Evolutionary conservation across 1,140 invertebrate genomes (phyloP).

Genomic region (Glossosoma conforme): DNA sequence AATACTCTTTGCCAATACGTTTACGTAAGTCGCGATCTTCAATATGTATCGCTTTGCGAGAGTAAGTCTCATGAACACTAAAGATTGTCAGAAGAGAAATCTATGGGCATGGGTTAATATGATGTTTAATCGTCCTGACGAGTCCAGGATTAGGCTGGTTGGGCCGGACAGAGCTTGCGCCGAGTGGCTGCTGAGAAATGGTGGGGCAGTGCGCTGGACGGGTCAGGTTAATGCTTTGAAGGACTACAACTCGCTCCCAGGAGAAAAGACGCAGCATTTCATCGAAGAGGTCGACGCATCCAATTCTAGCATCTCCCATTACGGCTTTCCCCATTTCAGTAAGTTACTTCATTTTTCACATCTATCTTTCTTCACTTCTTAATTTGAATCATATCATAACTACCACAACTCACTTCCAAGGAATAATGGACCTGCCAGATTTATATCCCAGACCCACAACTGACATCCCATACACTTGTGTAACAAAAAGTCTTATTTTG

Average conservation of each 20-base stretch:
- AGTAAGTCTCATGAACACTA: no score
- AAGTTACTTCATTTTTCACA: no score
- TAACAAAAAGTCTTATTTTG: no score
- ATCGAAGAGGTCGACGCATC: slow-evolving; percentile 72
- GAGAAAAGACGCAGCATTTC: slow-evolving; percentile 31
- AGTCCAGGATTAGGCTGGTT: slow-evolving; percentile 61
- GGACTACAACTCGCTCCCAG: slow-evolving; percentile 69
- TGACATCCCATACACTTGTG: no score
- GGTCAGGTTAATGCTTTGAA: slow-evolving; percentile 46
- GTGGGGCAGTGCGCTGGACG: slow-evolving; percentile 68
- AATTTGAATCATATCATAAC: background rate
- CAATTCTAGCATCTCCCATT: slow-evolving; percentile 68
- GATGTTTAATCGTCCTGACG: slow-evolving; percentile 61
- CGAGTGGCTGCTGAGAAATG: slow-evolving; percentile 83
- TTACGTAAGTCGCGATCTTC: no score
- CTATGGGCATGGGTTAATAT: slow-evolving; percentile 53
- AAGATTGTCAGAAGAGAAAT: slow-evolving; percentile 24
- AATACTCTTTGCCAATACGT: no score
- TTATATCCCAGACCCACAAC: no score
- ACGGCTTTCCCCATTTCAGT: slow-evolving; percentile 77
- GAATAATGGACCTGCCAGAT: no score
- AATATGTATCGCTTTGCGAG: no score
- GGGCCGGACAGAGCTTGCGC: slow-evolving; percentile 85
- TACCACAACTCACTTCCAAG: no score
- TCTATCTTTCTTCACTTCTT: background rate